phyloP scores from a whole-genome alignment of 2,797 vertebrate genomes.

The Sebastes trivittatus region DNA sequence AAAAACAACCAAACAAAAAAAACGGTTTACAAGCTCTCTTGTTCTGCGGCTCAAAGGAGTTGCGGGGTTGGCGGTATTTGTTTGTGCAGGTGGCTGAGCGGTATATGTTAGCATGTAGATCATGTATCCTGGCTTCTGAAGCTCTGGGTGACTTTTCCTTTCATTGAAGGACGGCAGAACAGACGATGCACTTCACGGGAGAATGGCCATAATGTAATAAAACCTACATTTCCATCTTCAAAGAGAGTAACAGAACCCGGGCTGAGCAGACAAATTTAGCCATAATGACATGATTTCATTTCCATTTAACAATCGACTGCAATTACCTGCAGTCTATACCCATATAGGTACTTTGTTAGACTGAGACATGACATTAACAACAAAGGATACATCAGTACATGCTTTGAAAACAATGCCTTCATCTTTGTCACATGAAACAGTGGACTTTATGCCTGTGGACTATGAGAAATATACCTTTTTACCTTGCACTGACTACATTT shows the following conservation, averaged over 20 bases:
- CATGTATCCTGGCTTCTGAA: conserved; percentile 20
- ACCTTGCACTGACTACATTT: not conserved
- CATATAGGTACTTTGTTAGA: not conserved
- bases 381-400: not conserved
- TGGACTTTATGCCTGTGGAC: not conserved
- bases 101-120: not conserved
- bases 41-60: conserved; percentile 26
- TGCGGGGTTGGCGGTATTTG: conserved; percentile 26
- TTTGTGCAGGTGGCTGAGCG: conserved; percentile 29
- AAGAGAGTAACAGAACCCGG: conserved; percentile 25
- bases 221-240: conserved; percentile 45
- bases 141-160: conserved; percentile 17
- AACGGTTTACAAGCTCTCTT: not conserved
- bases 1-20: not conserved
- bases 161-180: conserved; percentile 10
- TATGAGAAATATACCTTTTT: not conserved
- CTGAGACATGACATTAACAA: not conserved
- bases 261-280: conserved; percentile 23
- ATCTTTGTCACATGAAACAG: not conserved
- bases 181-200: conserved; percentile 10
- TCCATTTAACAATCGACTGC: conserved; percentile 21
- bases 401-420: not conserved
- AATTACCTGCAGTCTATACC: conserved; percentile 21
- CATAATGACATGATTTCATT: conserved; percentile 36
- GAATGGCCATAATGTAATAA: conserved; percentile 18